These are phyloP conservation scores for Grallaria varia DNA, from an alignment of 2,113 vertebrate genomes.

Conservation along the genomic window DNA sequence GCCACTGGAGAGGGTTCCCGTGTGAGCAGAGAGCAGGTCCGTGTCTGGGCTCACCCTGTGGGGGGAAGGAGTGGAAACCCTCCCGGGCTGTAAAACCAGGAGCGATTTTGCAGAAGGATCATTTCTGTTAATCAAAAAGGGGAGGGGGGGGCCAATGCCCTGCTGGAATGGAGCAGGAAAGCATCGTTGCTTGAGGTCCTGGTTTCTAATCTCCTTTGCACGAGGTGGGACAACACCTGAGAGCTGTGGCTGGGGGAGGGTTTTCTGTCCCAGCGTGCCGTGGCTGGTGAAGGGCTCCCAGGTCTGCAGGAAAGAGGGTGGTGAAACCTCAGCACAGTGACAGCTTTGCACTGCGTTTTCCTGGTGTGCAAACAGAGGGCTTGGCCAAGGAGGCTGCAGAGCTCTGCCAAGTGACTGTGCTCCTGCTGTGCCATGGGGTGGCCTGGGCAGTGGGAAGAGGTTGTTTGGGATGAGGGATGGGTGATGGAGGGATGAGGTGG, in stretches of 20 bases:
- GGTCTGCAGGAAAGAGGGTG: conserved; percentile 19
- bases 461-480: background rate
- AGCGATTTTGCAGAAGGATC: background rate
- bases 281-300: conserved; percentile 59
- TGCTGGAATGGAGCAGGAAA: conserved; percentile 51
- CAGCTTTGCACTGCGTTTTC: background rate
- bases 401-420: background rate
- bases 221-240: conserved; percentile 42
- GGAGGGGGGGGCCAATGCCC: conserved; percentile 39
- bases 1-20: conserved; percentile 36
- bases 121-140: conserved; percentile 26
- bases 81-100: background rate
- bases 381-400: background rate
- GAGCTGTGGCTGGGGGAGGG: conserved; percentile 47
- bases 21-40: conserved; percentile 23
- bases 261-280: conserved; percentile 11
- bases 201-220: conserved; percentile 59
- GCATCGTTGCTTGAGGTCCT: conserved; percentile 51
- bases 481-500: background rate
- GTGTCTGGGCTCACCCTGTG: conserved; percentile 8
- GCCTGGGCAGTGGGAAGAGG: background rate
- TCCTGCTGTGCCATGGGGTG: background rate
- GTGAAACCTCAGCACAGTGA: background rate
- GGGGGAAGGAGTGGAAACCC: background rate
- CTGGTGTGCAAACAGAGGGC: background rate